Conservation (phyloP, 2,888 invertebrate genomes). For the Drosophila neotestacea region DNA sequence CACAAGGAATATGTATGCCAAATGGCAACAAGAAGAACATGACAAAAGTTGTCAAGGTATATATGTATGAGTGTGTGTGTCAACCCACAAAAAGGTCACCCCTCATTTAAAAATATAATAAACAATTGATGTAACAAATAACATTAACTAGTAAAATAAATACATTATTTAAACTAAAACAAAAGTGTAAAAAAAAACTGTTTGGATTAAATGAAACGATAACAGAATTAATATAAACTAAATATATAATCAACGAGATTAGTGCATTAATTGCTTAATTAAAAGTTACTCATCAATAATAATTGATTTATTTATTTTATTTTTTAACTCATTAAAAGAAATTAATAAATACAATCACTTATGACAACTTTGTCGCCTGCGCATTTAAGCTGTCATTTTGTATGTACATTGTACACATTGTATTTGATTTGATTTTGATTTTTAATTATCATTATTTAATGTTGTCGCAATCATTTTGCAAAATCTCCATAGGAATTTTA, state of each 20-base stretch:
- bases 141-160: no score
- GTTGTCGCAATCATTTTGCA: not conserved
- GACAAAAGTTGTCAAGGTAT: constrained; percentile 18
- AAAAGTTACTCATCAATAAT: no score
- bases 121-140: no score
- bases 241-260: no score
- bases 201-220: no score
- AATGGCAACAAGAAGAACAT: constrained; percentile 25
- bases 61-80: constrained; percentile 4
- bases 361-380: constrained; percentile 56
- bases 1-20: constrained; percentile 51
- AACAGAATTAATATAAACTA: no score
- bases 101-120: no score
- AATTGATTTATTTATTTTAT: no score
- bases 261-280: no score
- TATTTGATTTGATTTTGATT: not conserved
- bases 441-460: constrained; percentile 1
- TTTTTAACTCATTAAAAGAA: no score
- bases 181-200: no score
- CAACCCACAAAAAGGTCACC: constrained; percentile 11
- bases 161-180: no score
- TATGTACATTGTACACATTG: constrained; percentile 4
- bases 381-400: constrained; percentile 5
- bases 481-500: not conserved
- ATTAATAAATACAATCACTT: not conserved